These are phyloP conservation scores for Drosophila mercatorum DNA, from an alignment of 2,888 invertebrate species.

Conservation along the genomic window DNA sequence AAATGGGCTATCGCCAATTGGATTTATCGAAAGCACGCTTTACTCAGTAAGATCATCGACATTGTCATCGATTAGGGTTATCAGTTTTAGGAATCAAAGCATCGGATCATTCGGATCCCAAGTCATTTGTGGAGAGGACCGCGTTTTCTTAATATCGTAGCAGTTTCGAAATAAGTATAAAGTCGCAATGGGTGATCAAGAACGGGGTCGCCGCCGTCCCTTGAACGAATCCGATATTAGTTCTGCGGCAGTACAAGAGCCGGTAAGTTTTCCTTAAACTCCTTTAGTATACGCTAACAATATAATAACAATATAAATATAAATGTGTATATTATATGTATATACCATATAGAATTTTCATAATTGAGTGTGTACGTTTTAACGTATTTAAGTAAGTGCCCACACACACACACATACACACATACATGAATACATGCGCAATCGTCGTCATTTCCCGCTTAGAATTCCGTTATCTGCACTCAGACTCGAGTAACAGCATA, in stretches of 20 bases:
- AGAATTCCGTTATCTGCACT: conserved; percentile 32
- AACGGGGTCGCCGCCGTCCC: conserved; percentile 45
- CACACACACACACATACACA: neutral
- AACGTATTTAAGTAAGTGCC: neutral
- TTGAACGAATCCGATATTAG: neutral
- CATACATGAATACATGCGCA: neutral
- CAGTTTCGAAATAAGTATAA: neutral
- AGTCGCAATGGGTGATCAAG: conserved; percentile 36
- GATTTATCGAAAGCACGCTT: neutral
- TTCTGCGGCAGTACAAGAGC: conserved; percentile 6
- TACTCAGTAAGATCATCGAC: too few relatives aligned
- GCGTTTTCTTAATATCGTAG: too few relatives aligned
- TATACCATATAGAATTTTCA: neutral
- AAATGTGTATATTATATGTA: neutral
- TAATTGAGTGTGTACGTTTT: neutral
- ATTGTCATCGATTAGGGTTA: neutral
- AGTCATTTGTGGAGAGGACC: neutral
- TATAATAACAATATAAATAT: too few relatives aligned
- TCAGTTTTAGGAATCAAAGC: neutral
- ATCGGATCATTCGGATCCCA: conserved; percentile 14
- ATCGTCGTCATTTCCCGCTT: neutral
- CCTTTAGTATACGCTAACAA: neutral
- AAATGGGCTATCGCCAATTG: neutral
- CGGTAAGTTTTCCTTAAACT: conserved; percentile 28
- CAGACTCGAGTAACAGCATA: neutral